A percentile compares a stretch with the other conserved stretches of the same genome.
phyloP scores from a whole-genome alignment of 2,888 invertebrate genomes.

The Copidosoma aretas region DNA sequence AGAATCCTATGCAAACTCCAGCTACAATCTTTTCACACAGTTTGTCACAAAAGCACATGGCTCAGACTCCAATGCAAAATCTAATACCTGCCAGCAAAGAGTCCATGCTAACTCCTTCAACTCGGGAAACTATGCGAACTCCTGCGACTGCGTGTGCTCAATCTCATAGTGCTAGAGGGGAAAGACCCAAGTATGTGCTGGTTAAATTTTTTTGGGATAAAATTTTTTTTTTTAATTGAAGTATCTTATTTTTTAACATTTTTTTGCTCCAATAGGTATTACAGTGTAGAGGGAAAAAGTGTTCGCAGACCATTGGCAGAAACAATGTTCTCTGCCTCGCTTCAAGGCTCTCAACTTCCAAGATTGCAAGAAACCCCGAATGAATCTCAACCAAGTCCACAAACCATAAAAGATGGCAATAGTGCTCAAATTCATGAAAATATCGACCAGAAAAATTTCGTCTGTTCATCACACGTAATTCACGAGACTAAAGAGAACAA shows the following conservation, averaged over 20 bases:
- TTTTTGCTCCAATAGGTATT: conserved; percentile 43
- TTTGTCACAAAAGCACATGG: conserved; percentile 47
- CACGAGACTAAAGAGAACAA: conserved; percentile 48
- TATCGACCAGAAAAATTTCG: conserved; percentile 17
- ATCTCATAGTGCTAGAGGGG: neutral
- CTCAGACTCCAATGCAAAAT: conserved; percentile 50
- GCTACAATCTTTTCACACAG: conserved; percentile 49
- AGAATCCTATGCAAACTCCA: conserved; percentile 50
- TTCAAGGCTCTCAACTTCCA: conserved; percentile 38
- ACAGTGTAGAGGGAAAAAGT: conserved; percentile 42
- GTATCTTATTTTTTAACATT: neutral
- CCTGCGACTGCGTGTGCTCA: neutral
- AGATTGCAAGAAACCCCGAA: conserved; percentile 41
- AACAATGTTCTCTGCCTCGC: conserved; percentile 38
- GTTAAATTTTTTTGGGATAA: conserved; percentile 7
- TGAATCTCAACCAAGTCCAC: conserved; percentile 25
- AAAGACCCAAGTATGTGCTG: neutral
- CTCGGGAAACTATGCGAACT: conserved; percentile 5
- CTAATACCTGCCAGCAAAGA: conserved; percentile 38
- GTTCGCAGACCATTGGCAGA: conserved; percentile 53
- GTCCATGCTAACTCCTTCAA: conserved; percentile 41
- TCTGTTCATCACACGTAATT: conserved; percentile 20
- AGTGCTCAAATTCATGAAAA: conserved; percentile 9
- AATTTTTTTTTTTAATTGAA: too few species aligned
- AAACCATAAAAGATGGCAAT: conserved; percentile 22